Percentiles rank a stretch among this genome's conserved stretches.
Evolutionary conservation across 2,113 vertebrate species (phyloP).

Genomic region (Vulpes lagopus): DNA sequence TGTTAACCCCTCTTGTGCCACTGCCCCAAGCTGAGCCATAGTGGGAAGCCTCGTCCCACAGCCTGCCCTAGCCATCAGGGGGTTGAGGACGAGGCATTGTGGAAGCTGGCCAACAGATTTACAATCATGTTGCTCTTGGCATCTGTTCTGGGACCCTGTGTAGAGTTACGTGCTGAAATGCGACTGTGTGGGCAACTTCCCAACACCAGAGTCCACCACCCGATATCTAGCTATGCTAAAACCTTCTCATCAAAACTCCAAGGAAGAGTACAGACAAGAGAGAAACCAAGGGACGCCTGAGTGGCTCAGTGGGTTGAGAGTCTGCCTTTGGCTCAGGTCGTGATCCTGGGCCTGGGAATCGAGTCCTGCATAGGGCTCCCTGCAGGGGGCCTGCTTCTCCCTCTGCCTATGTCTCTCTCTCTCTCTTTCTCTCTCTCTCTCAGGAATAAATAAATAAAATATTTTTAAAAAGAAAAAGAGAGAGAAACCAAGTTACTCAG

Average conservation of each 20-base stretch:
- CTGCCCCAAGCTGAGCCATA: constrained; percentile 24
- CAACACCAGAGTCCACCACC: not conserved
- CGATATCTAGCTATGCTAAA: not conserved
- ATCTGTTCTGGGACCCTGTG: not conserved
- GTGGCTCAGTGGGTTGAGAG: no score
- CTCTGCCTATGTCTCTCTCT: no score
- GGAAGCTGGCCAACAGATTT: constrained; percentile 68
- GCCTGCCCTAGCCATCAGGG: not conserved
- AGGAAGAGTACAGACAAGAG: not conserved
- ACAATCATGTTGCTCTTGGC: constrained; percentile 64
- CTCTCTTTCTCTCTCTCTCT: no score
- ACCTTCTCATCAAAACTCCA: not conserved
- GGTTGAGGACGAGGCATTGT: not conserved
- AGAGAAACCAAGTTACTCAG: not conserved
- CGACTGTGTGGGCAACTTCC: not conserved
- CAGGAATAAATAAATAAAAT: no score
- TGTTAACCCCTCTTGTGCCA: constrained; percentile 40
- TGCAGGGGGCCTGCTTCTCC: no score
- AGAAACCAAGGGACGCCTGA: not conserved
- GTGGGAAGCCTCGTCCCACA: constrained; percentile 22
- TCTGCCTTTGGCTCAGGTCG: no score
- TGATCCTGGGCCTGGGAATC: no score
- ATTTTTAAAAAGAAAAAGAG: no score
- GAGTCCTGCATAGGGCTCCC: no score
- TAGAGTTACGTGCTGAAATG: constrained; percentile 18